A percentile compares a stretch with the other conserved stretches of the same genome.
phyloP scores from a whole-genome alignment of 2,797 vertebrate species.

The Knipowitschia caucasica region DNA sequence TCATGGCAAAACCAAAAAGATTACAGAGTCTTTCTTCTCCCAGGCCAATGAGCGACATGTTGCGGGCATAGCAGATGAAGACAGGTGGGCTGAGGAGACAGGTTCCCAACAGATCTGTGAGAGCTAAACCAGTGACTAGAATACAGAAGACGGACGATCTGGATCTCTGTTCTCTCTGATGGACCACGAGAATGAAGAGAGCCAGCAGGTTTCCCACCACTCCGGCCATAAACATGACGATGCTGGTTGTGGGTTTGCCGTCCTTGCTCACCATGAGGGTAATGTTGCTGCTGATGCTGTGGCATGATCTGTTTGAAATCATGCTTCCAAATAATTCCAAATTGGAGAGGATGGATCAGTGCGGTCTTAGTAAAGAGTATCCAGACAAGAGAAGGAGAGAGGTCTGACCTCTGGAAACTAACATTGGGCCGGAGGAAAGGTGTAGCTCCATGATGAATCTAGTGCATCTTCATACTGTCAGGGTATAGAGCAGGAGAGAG shows the following conservation, averaged over 20 bases:
- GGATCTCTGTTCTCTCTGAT: slow-evolving; percentile 74
- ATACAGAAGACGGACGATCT: slow-evolving; percentile 84
- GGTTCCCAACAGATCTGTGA: slow-evolving; percentile 88
- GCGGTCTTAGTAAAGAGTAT: background rate
- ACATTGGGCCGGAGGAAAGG: slow-evolving; percentile 9
- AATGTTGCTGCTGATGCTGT: slow-evolving; percentile 42
- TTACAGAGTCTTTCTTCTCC: slow-evolving; percentile 65
- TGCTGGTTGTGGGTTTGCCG: slow-evolving; percentile 70
- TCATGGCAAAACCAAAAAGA: slow-evolving; percentile 85
- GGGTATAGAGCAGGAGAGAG: background rate
- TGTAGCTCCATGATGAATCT: slow-evolving; percentile 15
- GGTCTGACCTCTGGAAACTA: slow-evolving; percentile 19
- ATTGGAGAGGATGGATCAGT: slow-evolving; percentile 8
- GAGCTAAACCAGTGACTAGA: slow-evolving; percentile 85
- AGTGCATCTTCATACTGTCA: slow-evolving; percentile 2
- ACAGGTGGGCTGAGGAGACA: slow-evolving; percentile 85
- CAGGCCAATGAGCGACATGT: slow-evolving; percentile 71
- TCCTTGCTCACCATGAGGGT: slow-evolving; percentile 33
- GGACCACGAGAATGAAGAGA: slow-evolving; percentile 81
- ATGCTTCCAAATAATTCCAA: slow-evolving; percentile 40
- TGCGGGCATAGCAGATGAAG: slow-evolving; percentile 81
- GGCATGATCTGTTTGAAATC: slow-evolving; percentile 48
- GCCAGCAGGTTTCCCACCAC: slow-evolving; percentile 85
- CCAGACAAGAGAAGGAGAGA: slow-evolving; percentile 5
- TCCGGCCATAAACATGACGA: slow-evolving; percentile 82